phyloP scores from a whole-genome alignment of 2,797 vertebrate genomes.

The Crypturellus tataupa region DNA sequence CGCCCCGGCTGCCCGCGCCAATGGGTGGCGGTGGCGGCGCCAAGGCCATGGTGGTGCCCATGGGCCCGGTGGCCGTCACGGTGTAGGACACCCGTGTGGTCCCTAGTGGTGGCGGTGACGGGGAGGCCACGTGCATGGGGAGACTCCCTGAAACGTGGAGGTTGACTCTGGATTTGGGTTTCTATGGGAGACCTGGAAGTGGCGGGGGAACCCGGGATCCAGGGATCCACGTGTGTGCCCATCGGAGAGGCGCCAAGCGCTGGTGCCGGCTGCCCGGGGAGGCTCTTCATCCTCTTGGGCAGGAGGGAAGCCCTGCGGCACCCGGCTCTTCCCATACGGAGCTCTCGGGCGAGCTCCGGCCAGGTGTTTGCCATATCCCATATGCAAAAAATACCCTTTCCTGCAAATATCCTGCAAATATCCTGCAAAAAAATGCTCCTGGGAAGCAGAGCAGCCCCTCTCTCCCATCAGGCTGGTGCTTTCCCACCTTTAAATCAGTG shows the following conservation, averaged over 20 bases:
- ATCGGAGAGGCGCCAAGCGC: no score
- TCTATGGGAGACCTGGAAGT: neutral
- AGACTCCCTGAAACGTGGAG: neutral
- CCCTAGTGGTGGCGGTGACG: no score
- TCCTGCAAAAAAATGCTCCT: neutral
- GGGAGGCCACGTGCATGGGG: neutral
- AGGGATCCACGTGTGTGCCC: no score
- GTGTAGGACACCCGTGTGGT: no score
- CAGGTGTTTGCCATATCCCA: no score
- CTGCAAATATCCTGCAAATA: no score
- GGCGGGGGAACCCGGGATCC: neutral
- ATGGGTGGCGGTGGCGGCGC: neutral
- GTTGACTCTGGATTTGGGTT: neutral
- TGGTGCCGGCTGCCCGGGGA: neutral
- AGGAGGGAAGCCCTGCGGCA: neutral
- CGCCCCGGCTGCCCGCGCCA: conserved; percentile 8
- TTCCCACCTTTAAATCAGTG: neutral
- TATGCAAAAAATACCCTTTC: no score
- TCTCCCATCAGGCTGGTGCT: neutral
- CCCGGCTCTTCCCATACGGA: neutral
- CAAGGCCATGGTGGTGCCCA: no score
- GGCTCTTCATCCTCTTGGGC: neutral
- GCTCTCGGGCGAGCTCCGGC: neutral
- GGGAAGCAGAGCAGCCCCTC: neutral
- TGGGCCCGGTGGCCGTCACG: no score